Evolutionary conservation across 2,888 invertebrate genomes (phyloP), one percentile per base, ranked within the genome.

Genomic region (Troides aeacus): DNA sequence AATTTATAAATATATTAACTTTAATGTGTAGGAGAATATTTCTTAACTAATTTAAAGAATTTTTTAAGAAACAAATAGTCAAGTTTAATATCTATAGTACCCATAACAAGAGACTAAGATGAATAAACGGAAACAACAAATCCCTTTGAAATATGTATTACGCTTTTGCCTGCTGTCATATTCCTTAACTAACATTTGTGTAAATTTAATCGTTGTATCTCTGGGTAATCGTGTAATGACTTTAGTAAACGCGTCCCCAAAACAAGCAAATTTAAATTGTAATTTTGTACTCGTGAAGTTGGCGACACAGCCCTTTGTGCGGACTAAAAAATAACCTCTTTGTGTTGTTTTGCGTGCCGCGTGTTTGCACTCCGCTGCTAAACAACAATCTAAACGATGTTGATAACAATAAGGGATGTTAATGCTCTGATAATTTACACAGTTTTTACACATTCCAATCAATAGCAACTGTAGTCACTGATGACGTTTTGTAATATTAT

Each of bases 231-330:
- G 39, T 56, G 21, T 56, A 63, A 63, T 30, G 53, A 8, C 8
- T 53, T 63, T 63, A 50, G 50, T 17, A n/a, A 53, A 63, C n/a
- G 36, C n/a, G 36, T 56, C n/a, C 36, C 36, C 56, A 56, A 63
- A 64, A 64, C 64, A 64, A 56, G 17, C 64, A 64, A 64, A 64
- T 64, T 64, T 64, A 56, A 72, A 69, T 71, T 71, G 75, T 77
- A 75, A 69, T 62, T 75, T 72, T 72, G 72, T 75, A 70, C 36
- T 36, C 24, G 53, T 24, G 23, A 21, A 70, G 30, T 66, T 62
- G 24, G 50, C 24, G 30, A 59, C 58, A 63, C 63, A 59, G 57
- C 58, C 23, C 23, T 68, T 68, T 68, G 50, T 63, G 59, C 58
- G 50, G 21, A 36, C 10, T 36, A 30, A 63, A 68, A 59, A 59